Base-by-base conservation (phyloP, 2,888 invertebrate species). In the Neoscelio sp. region DNA sequence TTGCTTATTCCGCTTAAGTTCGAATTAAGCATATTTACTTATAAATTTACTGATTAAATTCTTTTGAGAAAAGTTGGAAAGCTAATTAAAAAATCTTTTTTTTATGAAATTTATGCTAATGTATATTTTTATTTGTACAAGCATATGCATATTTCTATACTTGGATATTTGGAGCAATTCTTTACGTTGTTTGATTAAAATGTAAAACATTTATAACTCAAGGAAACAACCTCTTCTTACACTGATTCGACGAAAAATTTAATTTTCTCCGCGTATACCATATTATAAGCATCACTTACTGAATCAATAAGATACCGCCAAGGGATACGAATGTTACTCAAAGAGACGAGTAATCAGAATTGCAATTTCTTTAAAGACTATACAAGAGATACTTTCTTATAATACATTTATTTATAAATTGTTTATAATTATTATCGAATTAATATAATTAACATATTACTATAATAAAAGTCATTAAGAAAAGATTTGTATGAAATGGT, bases 221-320 rank as follows among this genome's bases (percentile, higher is more conserved):
- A 46, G 18, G 8, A 26, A 46, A 46, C 23, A 46, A 26, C 23
- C 23, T 28, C 46, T 18, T 46, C 46, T 18, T 46, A 13, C 46
- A 12, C 1, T 26, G 12, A 18, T 23, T 2, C 13, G 26, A 2
- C 13, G 26, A 46, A 8, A 6, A 46, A 46, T 8, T 28, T 28
- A 26, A 46, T 46, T 23, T 46, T 23, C 18, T 4, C 13, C 6
- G 26, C 13, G 6, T 26, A 28, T 28, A 6, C 6, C 28, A 28
- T n/a, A 28, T 28, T 28, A 28, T 28, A n/a, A 28, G n/a, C 2
- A 1, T n/a, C 2, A n/a, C 7, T 28, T 28, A 28, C 3, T 28
- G 28, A 28, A 28, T 28, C 28, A 28, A 28, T 28, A 28, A 28
- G 28, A 28, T 6, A 28, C 28, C n/a, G 28, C 3, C 28, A 28